Evolutionary conservation across 2,888 invertebrate species (phyloP).

Genomic region (Helicoverpa assulta): DNA sequence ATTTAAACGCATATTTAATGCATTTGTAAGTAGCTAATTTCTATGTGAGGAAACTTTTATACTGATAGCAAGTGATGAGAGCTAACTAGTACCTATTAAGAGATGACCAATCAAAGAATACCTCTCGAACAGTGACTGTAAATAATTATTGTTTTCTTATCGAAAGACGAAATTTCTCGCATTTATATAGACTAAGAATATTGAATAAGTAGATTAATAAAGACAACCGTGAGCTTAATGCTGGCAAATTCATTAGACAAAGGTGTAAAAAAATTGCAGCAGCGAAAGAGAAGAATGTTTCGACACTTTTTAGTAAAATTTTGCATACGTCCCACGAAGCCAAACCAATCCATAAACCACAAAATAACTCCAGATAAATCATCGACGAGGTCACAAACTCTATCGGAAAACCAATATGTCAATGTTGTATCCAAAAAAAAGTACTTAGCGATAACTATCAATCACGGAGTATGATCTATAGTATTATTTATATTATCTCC

Average conservation of each 20-base stretch:
- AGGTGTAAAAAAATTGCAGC: too few relatives aligned
- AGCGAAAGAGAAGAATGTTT: too few relatives aligned
- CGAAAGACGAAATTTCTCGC: too few relatives aligned
- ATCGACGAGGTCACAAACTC: constrained; percentile 30
- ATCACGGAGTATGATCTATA: constrained; percentile 63
- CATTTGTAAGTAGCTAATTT: constrained; percentile 12
- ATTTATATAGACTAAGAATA: too few relatives aligned
- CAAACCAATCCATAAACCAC: not conserved
- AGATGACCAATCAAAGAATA: too few relatives aligned
- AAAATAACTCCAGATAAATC: constrained; percentile 9
- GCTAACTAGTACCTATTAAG: not conserved
- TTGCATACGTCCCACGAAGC: too few relatives aligned
- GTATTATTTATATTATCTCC: constrained; percentile 57
- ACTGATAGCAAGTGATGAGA: not conserved
- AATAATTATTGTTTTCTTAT: too few relatives aligned
- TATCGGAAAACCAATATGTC: constrained; percentile 50
- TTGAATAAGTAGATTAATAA: too few relatives aligned
- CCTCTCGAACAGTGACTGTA: too few relatives aligned
- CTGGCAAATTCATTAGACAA: too few relatives aligned
- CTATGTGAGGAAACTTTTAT: constrained; percentile 17
- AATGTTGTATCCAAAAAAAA: constrained; percentile 48
- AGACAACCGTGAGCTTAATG: too few relatives aligned
- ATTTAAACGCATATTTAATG: constrained; percentile 43
- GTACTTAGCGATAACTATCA: constrained; percentile 52
- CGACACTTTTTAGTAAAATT: too few relatives aligned